Evolutionary conservation across 1,140 invertebrate species (phyloP).

Genomic region (Cotesia typhae): DNA sequence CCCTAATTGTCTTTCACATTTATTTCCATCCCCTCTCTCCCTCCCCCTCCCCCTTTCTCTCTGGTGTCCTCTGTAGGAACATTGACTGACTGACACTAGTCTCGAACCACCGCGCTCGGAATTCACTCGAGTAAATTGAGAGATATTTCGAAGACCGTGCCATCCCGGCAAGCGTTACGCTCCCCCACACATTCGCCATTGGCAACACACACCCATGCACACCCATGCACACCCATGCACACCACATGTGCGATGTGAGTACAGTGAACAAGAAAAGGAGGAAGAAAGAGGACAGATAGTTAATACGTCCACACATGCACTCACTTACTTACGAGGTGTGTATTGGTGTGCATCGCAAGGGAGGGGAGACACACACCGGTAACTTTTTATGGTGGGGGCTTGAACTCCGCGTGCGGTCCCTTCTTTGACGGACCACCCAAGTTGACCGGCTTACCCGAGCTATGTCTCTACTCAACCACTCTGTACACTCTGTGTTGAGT

Average conservation of each 20-base stretch:
- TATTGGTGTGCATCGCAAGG: conserved; percentile 36
- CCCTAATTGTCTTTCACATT: conserved; percentile 5
- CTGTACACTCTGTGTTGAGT: conserved; percentile 11
- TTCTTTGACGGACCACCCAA: conserved; percentile 64
- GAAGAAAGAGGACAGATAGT: neutral
- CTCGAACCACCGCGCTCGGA: conserved; percentile 55
- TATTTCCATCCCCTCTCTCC: conserved; percentile 7
- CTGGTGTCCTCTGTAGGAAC: no score
- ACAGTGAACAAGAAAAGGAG: neutral
- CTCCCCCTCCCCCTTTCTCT: no score
- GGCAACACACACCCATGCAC: conserved; percentile 12
- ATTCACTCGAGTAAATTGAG: conserved; percentile 62
- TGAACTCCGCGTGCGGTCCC: conserved; percentile 64
- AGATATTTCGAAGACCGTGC: conserved; percentile 56
- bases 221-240: neutral
- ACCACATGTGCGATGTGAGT: conserved; percentile 6
- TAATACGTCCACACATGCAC: neutral
- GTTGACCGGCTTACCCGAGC: conserved; percentile 58
- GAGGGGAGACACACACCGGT: conserved; percentile 28
- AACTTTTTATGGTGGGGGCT: conserved; percentile 63
- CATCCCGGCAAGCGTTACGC: conserved; percentile 8
- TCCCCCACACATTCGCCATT: neutral
- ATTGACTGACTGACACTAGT: conserved; percentile 17
- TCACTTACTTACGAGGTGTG: conserved; percentile 24
- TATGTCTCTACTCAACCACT: no score